A percentile compares a stretch with the other conserved stretches of the same genome.
These are phyloP conservation scores for Agrotis segetum DNA, from an alignment of 2,888 invertebrate genomes.

Conservation along the genomic window DNA sequence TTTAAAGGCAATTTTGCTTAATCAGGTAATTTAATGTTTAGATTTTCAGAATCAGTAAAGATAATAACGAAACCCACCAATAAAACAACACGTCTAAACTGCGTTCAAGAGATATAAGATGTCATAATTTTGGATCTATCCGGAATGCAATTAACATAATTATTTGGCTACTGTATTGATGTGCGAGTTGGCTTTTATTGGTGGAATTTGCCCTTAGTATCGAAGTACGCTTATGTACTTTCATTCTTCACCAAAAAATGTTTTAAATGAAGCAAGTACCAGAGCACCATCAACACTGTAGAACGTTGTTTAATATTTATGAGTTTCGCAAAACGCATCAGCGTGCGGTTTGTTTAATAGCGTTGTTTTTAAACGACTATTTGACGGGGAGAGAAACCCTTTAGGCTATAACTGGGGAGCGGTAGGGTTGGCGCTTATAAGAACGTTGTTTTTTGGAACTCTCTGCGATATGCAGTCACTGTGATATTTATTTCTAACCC, in stretches of 20 bases:
- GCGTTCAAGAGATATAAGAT: neutral
- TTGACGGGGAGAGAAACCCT: conserved; percentile 84
- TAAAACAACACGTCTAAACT: neutral
- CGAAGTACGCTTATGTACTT: neutral
- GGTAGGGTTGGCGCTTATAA: conserved; percentile 76
- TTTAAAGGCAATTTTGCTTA: neutral
- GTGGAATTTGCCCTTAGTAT: neutral
- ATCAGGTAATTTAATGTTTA: neutral
- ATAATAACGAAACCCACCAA: neutral
- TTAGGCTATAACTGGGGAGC: conserved; percentile 83
- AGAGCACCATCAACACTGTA: conserved; percentile 49
- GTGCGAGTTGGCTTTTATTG: neutral
- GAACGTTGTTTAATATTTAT: conserved; percentile 85
- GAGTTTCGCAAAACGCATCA: conserved; percentile 88
- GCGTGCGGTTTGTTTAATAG: conserved; percentile 89
- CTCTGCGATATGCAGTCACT: neutral
- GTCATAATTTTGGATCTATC: too few species aligned
- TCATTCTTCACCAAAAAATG: conserved; percentile 20
- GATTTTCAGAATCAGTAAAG: neutral
- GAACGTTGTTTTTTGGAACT: neutral
- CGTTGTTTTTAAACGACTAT: conserved; percentile 90
- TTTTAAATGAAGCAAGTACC: conserved; percentile 14
- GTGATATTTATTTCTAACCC: too few species aligned
- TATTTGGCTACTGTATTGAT: too few species aligned
- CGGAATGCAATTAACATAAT: neutral